Evolutionary conservation across 2,113 vertebrate species (phyloP), one percentile per base, ranked within the genome.

Genomic region (Coturnix japonica): DNA sequence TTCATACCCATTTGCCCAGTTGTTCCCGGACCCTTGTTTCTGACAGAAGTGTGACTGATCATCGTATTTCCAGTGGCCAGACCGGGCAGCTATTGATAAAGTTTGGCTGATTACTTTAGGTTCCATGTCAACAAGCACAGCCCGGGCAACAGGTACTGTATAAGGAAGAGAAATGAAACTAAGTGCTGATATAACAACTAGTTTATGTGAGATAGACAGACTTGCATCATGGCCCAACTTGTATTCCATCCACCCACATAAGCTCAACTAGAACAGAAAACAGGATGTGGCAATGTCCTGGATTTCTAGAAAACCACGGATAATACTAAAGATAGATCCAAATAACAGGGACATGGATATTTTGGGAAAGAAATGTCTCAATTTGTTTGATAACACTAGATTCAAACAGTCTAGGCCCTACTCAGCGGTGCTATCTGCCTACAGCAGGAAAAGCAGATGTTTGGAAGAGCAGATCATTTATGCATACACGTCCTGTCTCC

Each of bases 41-140:
- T 99, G 99, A 87, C 98, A 98, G 97, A 99, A 99, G 95, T 97
- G 96, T 0, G 98, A 97, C 6, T 70, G 86, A 7, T 97, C 96
- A 64, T 84, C 91, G 14, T 99, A 99, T 70, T 93, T 98, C 99
- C 99, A 99, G 92, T 20, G 95, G 75, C 98, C 98, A 80, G 98
- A 98, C 22, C 86, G 97, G 30, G 97, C 95, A 65, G 99, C 98
- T 74, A 80, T 97, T 79, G 96, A 94, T 37, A 99, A 89, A 13
- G 98, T 98, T 72, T 98, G 98, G 93, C 97, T 98, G 90, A 99
- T 98, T 11, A 99, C 99, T 97, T 99, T 99, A 54, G 98, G 98
- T 95, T 99, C 99, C 99, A 99, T 99, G 95, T 99, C 99, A 37
- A 99, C 93, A 60, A 99, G 98, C 39, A 99, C 98, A 19, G 99